These are phyloP conservation scores for Ceratitis capitata DNA, from an alignment of 1,140 invertebrate genomes.

Conservation along the genomic window DNA sequence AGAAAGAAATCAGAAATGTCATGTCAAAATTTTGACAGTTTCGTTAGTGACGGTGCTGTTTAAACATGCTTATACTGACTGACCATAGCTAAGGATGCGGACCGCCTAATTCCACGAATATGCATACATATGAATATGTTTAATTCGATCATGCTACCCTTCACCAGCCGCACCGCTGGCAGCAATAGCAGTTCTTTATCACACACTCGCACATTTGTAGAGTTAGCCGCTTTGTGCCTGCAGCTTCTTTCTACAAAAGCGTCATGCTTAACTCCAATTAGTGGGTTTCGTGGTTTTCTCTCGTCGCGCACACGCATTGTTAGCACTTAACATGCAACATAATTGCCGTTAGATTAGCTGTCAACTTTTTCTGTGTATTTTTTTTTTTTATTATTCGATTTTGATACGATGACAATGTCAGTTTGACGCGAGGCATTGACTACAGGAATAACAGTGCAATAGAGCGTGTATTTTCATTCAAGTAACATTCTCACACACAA, in stretches of 20 bases:
- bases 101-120: neutral
- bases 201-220: neutral
- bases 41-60: slow-evolving; percentile 43
- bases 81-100: neutral
- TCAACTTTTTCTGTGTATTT: slow-evolving; percentile 49
- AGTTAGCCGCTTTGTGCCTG: neutral
- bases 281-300: slow-evolving; percentile 53
- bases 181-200: neutral
- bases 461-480: neutral
- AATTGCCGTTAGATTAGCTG: slow-evolving; percentile 64
- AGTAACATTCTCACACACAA: neutral
- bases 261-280: slow-evolving; percentile 63
- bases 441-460: neutral
- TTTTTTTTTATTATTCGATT: too few relatives aligned
- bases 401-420: slow-evolving; percentile 54
- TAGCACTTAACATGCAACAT: slow-evolving; percentile 48
- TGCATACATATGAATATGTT: neutral
- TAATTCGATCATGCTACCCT: neutral
- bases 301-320: slow-evolving; percentile 43
- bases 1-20: slow-evolving; percentile 47
- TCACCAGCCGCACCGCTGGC: neutral
- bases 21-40: slow-evolving; percentile 65
- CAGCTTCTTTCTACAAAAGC: neutral
- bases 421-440: slow-evolving; percentile 40
- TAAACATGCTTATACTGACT: neutral